phyloP scores from a whole-genome alignment of 2,888 invertebrate genomes.

The Leucophora obtusa region DNA sequence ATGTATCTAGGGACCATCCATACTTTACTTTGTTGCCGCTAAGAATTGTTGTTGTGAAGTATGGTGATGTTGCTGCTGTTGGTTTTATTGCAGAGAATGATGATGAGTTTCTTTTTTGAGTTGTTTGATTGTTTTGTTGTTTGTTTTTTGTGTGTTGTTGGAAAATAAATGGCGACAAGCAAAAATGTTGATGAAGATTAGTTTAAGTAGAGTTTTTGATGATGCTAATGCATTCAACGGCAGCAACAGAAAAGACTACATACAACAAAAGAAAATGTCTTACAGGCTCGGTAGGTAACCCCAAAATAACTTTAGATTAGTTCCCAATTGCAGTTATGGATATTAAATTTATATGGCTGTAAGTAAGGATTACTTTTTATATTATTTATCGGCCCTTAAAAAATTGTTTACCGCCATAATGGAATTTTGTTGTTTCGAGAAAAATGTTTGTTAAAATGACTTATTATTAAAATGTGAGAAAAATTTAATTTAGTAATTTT shows the following conservation, averaged over 20 bases:
- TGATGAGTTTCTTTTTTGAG: constrained; percentile 51
- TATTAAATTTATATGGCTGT: no score
- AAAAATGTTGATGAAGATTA: constrained; percentile 74
- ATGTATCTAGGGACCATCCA: constrained; percentile 19
- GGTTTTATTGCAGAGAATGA: constrained; percentile 34
- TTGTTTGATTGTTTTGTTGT: constrained; percentile 50
- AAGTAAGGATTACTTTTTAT: neutral
- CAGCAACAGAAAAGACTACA: neutral
- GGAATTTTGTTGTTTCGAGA: constrained; percentile 25
- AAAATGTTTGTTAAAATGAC: constrained; percentile 3
- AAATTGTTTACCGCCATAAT: constrained; percentile 25
- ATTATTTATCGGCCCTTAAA: neutral
- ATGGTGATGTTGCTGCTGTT: constrained; percentile 19
- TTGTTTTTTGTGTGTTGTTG: constrained; percentile 30
- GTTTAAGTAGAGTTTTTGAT: constrained; percentile 62
- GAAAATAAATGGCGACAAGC: constrained; percentile 69
- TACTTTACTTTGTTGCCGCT: constrained; percentile 37
- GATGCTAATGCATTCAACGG: constrained; percentile 48
- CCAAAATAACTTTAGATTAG: no score
- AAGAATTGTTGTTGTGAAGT: constrained; percentile 8
- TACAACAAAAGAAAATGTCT: neutral
- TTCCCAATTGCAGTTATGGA: no score
- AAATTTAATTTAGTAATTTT: no score
- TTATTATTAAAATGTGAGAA: neutral
- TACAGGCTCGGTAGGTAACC: neutral